A percentile compares a stretch with the other conserved stretches of the same genome.
Evolutionary conservation across 2,888 invertebrate genomes (phyloP).

Genomic region (Parthenolecanium corni): DNA sequence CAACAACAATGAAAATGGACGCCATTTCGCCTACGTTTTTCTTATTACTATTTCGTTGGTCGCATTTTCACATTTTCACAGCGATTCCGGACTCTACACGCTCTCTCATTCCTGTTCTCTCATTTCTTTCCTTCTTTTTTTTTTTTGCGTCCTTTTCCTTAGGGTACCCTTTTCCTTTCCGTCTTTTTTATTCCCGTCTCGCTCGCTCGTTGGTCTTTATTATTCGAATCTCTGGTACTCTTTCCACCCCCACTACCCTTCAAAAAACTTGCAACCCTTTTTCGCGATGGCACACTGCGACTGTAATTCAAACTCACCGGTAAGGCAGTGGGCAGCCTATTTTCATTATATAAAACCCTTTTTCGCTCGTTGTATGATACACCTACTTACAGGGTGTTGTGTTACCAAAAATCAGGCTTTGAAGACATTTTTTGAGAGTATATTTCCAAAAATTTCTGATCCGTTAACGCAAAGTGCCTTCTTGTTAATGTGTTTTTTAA

Average conservation of each 20-base stretch:
- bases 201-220: not conserved
- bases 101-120: too few species aligned
- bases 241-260: not conserved
- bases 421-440: too few species aligned
- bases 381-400: too few species aligned
- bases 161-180: too few species aligned
- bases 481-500: too few species aligned
- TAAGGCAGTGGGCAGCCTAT: constrained; percentile 26
- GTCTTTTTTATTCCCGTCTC: not conserved
- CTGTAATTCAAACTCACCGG: constrained; percentile 20
- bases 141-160: not conserved
- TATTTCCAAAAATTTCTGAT: too few species aligned
- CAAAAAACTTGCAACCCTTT: not conserved
- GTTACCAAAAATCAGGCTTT: too few species aligned
- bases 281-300: constrained; percentile 1
- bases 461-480: too few species aligned
- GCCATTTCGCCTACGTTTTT: constrained; percentile 26
- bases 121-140: too few species aligned
- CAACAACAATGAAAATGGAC: constrained; percentile 27
- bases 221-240: not conserved
- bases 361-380: constrained; percentile 8
- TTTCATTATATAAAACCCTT: constrained; percentile 23
- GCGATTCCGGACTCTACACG: not conserved
- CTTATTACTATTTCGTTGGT: constrained; percentile 22
- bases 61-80: constrained; percentile 11